phyloP scores from a whole-genome alignment of 2,113 vertebrate species.

The Uropsilus gracilis region DNA sequence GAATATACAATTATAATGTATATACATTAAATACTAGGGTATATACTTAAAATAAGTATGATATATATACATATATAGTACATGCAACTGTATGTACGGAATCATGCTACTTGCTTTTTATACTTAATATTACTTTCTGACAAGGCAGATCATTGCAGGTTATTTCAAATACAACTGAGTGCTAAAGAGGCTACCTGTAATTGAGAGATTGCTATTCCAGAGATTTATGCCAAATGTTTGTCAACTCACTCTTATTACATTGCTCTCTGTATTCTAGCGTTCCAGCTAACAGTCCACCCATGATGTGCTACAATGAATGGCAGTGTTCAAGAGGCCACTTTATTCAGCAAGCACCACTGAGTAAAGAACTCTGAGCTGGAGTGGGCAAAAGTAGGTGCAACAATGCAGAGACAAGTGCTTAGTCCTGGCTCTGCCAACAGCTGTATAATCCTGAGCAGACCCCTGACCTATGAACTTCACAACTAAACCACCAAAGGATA shows the following conservation, averaged over 20 bases:
- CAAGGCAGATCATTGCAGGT: neutral
- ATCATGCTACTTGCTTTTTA: neutral
- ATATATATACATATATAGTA: neutral
- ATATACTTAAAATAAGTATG: too few relatives aligned
- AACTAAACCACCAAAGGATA: neutral
- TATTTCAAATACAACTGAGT: neutral
- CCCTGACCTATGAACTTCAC: neutral
- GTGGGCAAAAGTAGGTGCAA: neutral
- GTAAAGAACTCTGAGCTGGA: neutral
- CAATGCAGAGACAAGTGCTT: neutral
- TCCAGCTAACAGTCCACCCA: neutral
- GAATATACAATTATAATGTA: too few relatives aligned
- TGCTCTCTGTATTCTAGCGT: neutral
- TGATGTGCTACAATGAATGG: neutral
- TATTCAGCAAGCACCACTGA: neutral
- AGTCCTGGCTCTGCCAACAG: neutral
- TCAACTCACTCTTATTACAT: neutral
- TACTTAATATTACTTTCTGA: neutral
- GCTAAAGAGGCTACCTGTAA: neutral
- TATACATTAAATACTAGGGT: too few relatives aligned
- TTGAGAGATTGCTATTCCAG: neutral
- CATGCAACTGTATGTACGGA: neutral
- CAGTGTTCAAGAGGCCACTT: neutral
- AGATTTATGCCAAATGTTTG: constrained; percentile 33
- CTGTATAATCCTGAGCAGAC: neutral